Conservation (phyloP, 2,888 invertebrate species). For the Protodeltote pygarga region DNA sequence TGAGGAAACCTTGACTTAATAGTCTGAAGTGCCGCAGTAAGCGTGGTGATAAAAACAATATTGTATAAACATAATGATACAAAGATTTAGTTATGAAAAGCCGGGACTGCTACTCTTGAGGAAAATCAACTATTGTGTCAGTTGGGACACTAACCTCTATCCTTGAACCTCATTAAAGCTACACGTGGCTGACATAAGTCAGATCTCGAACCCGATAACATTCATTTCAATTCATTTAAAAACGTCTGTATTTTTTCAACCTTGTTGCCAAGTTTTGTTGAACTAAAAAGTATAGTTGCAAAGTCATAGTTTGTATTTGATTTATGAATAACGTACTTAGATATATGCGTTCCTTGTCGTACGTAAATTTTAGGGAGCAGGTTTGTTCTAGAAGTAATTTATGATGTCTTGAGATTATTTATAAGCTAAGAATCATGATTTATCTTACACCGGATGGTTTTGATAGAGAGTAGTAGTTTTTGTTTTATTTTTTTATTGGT, state of each 20-base stretch:
- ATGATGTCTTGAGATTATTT: conserved; percentile 24
- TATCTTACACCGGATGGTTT: conserved; percentile 7
- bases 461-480: conserved; percentile 1
- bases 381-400: conserved; percentile 21
- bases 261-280: conserved; percentile 29
- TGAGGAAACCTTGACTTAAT: too few species aligned
- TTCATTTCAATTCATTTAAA: conserved; percentile 39
- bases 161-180: conserved; percentile 6
- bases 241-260: conserved; percentile 24
- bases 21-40: too few species aligned
- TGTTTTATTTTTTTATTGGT: conserved; percentile 1
- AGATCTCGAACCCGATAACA: conserved; percentile 24
- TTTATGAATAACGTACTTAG: conserved; percentile 27
- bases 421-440: conserved; percentile 5
- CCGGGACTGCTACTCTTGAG: too few species aligned
- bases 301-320: conserved; percentile 26
- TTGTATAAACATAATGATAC: too few species aligned
- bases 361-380: conserved; percentile 26
- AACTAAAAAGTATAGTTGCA: conserved; percentile 16
- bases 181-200: conserved; percentile 38
- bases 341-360: conserved; percentile 25
- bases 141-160: conserved; percentile 12
- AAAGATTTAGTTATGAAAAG: too few species aligned
- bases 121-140: conserved; percentile 17
- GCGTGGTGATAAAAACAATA: too few species aligned